Base-by-base conservation (phyloP, 2,888 invertebrate species). In the Oxytorus armatus region DNA sequence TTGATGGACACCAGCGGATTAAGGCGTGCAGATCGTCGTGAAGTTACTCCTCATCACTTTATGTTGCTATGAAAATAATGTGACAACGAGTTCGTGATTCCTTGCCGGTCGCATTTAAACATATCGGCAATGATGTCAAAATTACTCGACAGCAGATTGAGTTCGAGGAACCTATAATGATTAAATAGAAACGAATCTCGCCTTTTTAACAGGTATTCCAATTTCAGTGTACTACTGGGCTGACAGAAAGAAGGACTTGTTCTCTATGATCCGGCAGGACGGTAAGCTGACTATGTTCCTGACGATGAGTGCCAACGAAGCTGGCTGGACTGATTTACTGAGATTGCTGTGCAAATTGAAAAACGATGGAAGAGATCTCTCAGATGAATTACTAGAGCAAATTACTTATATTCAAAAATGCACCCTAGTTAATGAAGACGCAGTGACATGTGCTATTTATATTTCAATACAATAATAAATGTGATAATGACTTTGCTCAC, bases 301-400 rank as follows among this genome's bases (percentile, higher is more conserved):
- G 84, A 88, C 91, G 85, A 16, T 91, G 86, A 91, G 91, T 86
- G 91, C 91, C 0, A 91, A 91, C 82, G 92, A 92, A 88, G 8
- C 10, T 78, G 82, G 86, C 25, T 92, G 92, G 92, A 2, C 81
- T 18, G 77, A 61, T 82, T 78, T 92, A 36, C 84, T 92, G 0
- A 85, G 78, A 61, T 16, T 89, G 84, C 84, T 92, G 2, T 86
- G 89, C 77, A 91, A 89, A 82, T 84, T 89, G 29, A 59, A 25
- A 33, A 73, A 63, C 18, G 36, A 51, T 33, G 63, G 51, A 39
- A 2, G 2, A 0, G 21, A 47, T 0, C 16, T 57, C 3, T 55
- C 55, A 10, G 66, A 53, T 3, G 42, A 65, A 3, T 2, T 36
- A 14, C 3, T 39, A 8, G n/a, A 0, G 23, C 11, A 25, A 7